Conservation (phyloP, 1,140 invertebrate species). For the Amphibalanus amphitrite region DNA sequence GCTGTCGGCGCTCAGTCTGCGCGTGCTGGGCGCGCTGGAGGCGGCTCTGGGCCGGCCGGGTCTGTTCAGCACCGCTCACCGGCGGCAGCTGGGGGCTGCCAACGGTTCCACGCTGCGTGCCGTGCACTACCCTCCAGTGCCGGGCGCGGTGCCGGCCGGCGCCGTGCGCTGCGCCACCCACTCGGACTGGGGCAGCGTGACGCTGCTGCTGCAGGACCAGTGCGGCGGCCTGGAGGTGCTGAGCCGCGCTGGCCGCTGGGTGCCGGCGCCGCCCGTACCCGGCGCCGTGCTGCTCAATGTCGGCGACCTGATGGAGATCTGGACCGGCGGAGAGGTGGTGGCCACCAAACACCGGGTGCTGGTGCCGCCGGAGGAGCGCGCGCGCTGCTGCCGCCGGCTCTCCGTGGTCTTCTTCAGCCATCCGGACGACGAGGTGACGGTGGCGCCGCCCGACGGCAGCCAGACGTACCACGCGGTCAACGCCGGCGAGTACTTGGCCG, state of each 20-base stretch:
- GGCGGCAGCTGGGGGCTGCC: too few species aligned
- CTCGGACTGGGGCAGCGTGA: slow-evolving; percentile 53
- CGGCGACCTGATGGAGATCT: slow-evolving; percentile 53
- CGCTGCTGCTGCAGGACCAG: slow-evolving; percentile 44
- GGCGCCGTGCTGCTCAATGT: slow-evolving; percentile 60
- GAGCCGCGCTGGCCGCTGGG: slow-evolving; percentile 43
- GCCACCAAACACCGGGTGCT: slow-evolving; percentile 51
- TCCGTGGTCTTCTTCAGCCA: slow-evolving; percentile 59
- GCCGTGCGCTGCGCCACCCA: slow-evolving; percentile 47
- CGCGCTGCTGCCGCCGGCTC: slow-evolving; percentile 40
- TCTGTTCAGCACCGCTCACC: too few species aligned
- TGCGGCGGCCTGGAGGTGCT: slow-evolving; percentile 27
- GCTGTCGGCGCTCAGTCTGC: too few species aligned
- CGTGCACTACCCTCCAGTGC: slow-evolving; percentile 44
- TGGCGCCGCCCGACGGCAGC: slow-evolving; percentile 35
- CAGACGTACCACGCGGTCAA: slow-evolving; percentile 19
- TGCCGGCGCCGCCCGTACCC: slow-evolving; percentile 52
- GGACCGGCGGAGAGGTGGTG: slow-evolving; percentile 49
- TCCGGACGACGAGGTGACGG: slow-evolving; percentile 39
- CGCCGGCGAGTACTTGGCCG: slow-evolving; percentile 19
- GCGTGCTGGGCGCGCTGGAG: too few species aligned
- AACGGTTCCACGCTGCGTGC: slow-evolving; percentile 39
- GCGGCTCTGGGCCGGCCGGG: too few species aligned
- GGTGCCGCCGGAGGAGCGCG: slow-evolving; percentile 40
- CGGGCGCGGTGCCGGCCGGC: slow-evolving; percentile 22